These are phyloP conservation scores for Sweltsa coloradensis DNA, from an alignment of 1,140 invertebrate species.

Conservation along the genomic window DNA sequence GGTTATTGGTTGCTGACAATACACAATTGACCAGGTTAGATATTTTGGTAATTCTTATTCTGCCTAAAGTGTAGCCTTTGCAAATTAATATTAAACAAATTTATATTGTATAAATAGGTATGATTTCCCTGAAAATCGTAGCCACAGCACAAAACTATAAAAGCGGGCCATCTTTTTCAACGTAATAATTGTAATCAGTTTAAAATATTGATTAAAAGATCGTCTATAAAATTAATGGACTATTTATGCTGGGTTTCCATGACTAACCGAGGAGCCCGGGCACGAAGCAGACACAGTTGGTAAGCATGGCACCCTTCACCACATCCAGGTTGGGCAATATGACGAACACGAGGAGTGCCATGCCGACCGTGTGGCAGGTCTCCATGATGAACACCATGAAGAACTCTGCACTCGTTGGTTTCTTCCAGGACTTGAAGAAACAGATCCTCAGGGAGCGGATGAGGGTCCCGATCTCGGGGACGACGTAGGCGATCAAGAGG, in stretches of 20 bases:
- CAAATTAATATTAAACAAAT: too few species aligned
- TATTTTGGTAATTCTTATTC: too few species aligned
- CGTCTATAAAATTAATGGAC: neutral
- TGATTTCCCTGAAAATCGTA: too few species aligned
- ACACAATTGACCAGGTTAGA: too few species aligned
- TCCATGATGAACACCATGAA: conserved; percentile 67
- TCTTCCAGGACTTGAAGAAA: conserved; percentile 76
- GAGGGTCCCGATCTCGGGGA: conserved; percentile 77
- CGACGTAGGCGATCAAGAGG: conserved; percentile 70
- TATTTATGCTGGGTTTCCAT: neutral
- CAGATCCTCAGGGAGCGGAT: conserved; percentile 77
- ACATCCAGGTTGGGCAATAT: conserved; percentile 85
- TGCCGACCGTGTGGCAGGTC: conserved; percentile 71
- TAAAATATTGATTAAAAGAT: neutral
- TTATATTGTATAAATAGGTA: too few species aligned
- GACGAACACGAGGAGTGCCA: conserved; percentile 72
- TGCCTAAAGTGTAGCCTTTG: too few species aligned
- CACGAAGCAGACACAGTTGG: conserved; percentile 84
- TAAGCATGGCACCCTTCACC: conserved; percentile 84
- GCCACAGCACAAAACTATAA: too few species aligned
- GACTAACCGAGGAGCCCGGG: conserved; percentile 59
- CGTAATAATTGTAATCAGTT: too few species aligned
- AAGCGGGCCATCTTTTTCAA: too few species aligned
- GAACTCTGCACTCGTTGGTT: conserved; percentile 47
- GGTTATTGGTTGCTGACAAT: too few species aligned